Percentiles rank a stretch among this genome's conserved stretches.
phyloP scores from a whole-genome alignment of 2,113 vertebrate genomes.

The Sula dactylatra region DNA sequence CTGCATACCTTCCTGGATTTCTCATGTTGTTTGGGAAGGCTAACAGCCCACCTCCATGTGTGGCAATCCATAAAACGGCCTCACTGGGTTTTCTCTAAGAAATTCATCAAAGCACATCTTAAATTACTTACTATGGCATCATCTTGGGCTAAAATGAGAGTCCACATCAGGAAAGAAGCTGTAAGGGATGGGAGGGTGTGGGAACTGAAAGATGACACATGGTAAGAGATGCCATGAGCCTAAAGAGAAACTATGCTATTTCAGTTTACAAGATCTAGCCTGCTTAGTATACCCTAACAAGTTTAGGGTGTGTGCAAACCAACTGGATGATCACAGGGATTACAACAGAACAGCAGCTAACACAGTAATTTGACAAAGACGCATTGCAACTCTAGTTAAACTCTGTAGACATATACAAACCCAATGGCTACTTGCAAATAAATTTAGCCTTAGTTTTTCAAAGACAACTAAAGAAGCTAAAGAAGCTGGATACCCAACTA shows the following conservation, averaged over 20 bases:
- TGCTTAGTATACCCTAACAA: not conserved
- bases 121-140: constrained; percentile 63
- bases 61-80: constrained; percentile 43
- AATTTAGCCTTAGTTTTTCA: not conserved
- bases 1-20: constrained; percentile 24
- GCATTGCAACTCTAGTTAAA: not conserved
- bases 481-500: not conserved
- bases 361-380: not conserved
- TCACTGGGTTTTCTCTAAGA: constrained; percentile 32
- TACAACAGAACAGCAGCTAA: not conserved
- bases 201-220: constrained; percentile 40
- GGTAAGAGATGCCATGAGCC: not conserved
- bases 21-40: constrained; percentile 11
- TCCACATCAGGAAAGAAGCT: constrained; percentile 50
- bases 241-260: not conserved
- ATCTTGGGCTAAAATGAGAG: constrained; percentile 45
- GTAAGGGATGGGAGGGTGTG: constrained; percentile 44
- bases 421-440: not conserved
- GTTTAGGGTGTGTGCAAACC: not conserved
- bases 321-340: not conserved
- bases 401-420: not conserved
- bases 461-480: not conserved
- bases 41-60: not conserved
- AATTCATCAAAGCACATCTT: constrained; percentile 63
- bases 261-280: not conserved